These are phyloP conservation scores for Istiophorus platypterus DNA, from an alignment of 2,113 vertebrate genomes.

Conservation along the genomic window DNA sequence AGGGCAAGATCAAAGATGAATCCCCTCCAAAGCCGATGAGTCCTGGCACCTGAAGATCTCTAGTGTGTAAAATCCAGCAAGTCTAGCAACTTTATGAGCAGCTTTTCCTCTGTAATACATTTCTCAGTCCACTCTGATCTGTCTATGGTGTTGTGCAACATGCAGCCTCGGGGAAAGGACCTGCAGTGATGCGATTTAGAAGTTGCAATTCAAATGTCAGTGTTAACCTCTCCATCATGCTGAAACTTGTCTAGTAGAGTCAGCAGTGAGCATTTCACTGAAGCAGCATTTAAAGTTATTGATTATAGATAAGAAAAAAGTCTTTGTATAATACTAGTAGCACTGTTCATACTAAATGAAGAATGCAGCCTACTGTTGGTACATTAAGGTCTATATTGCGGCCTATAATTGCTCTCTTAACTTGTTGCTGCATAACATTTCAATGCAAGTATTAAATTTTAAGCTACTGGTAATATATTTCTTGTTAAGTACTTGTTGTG, in stretches of 20 bases:
- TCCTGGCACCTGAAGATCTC: constrained; percentile 61
- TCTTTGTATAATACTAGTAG: background rate
- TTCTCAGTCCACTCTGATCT: constrained; percentile 52
- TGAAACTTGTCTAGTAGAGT: background rate
- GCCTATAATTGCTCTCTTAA: background rate
- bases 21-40: constrained; percentile 48
- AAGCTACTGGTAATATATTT: too few relatives aligned
- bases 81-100: constrained; percentile 64
- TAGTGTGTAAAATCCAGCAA: constrained; percentile 65
- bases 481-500: too few relatives aligned
- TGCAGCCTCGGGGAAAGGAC: constrained; percentile 31
- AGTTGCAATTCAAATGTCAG: constrained; percentile 26
- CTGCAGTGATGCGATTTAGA: constrained; percentile 33
- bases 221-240: constrained; percentile 1
- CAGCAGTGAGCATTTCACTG: background rate
- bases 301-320: background rate
- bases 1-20: constrained; percentile 61
- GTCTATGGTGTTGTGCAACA: constrained; percentile 41
- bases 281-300: background rate
- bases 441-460: background rate
- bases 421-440: background rate
- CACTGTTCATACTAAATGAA: background rate
- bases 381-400: background rate
- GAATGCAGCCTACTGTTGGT: background rate
- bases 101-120: constrained; percentile 51